phyloP scores from a whole-genome alignment of 2,113 vertebrate genomes.

The Chaetops frenatus region DNA sequence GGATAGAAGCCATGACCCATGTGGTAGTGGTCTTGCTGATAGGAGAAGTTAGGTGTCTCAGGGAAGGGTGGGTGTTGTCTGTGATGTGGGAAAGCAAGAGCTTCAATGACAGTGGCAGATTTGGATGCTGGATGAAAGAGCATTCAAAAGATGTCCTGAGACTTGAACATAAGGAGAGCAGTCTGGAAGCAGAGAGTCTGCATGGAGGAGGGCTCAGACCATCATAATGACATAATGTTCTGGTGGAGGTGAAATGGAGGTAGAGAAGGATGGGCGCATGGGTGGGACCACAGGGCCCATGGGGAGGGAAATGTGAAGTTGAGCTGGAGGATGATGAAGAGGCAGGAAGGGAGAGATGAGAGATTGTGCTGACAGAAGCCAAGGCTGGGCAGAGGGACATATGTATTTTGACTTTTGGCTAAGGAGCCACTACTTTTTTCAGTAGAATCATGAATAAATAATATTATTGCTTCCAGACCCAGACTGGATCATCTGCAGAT shows the following conservation, averaged over 20 bases:
- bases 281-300: background rate
- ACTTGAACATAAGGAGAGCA: background rate
- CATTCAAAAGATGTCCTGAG: background rate
- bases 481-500: background rate
- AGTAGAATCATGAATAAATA: background rate
- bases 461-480: background rate
- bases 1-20: background rate
- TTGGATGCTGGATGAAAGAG: background rate
- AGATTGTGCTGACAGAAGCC: background rate
- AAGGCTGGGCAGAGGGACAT: background rate
- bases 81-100: background rate
- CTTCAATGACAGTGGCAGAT: background rate
- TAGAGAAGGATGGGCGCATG: background rate
- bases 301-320: background rate
- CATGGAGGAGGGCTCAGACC: background rate
- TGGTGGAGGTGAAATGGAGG: background rate
- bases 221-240: background rate
- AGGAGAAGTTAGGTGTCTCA: background rate
- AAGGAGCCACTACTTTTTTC: background rate
- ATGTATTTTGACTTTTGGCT: background rate
- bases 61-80: background rate
- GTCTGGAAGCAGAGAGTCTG: background rate
- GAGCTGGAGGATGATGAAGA: background rate
- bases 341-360: background rate
- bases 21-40: background rate